A percentile compares a stretch with the other conserved stretches of the same genome.
Conservation (phyloP, 1,140 invertebrate species). For the Aphelinus certus region DNA sequence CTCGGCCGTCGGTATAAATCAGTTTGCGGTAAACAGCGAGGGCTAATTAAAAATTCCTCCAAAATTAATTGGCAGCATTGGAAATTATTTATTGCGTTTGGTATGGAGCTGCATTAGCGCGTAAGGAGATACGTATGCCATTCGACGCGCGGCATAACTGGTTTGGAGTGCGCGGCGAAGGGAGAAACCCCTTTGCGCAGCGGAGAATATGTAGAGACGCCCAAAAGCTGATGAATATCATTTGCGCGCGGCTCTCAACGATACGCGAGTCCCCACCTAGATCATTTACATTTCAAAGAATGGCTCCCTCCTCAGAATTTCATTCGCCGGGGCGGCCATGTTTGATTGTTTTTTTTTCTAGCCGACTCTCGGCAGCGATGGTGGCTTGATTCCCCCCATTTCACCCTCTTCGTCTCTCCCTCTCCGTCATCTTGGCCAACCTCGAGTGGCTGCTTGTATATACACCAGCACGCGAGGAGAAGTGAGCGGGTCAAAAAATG, state of each 20-base stretch:
- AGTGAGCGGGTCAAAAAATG: no score
- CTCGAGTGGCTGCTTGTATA: no score
- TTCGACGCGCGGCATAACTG: not conserved
- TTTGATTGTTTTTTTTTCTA: constrained; percentile 21
- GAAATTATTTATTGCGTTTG: no score
- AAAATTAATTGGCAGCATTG: no score
- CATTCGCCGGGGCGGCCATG: constrained; percentile 22
- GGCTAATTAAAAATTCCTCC: no score
- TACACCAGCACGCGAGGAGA: no score
- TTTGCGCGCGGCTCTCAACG: not conserved
- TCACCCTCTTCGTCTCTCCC: not conserved
- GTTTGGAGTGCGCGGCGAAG: not conserved
- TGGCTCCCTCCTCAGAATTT: constrained; percentile 22
- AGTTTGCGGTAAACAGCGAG: no score
- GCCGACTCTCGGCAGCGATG: not conserved
- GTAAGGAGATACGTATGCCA: not conserved
- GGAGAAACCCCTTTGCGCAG: constrained; percentile 17
- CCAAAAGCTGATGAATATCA: constrained; percentile 28
- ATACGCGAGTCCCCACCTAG: constrained; percentile 12
- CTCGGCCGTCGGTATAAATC: constrained; percentile 2
- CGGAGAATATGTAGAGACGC: not conserved
- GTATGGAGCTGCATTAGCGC: no score
- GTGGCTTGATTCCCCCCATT: not conserved
- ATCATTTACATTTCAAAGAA: constrained; percentile 26
- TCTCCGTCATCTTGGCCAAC: not conserved